Base-by-base conservation (phyloP, 2,797 vertebrate genomes). In the Odontamblyopus lacepedii region DNA sequence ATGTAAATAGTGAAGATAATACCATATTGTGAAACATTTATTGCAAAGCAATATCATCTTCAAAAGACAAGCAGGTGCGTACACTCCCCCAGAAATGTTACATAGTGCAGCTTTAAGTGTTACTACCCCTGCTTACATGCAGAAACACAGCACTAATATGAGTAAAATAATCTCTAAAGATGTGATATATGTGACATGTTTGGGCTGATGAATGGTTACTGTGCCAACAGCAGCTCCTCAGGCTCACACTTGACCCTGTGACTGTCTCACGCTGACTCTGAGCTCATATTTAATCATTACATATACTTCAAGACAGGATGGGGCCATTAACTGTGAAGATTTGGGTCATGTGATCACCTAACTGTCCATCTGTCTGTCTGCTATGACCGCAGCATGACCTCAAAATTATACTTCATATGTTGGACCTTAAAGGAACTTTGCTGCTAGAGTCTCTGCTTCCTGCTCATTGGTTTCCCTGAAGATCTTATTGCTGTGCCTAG, bases 271-370 rank as follows among this genome's bases (percentile, higher is more conserved):
- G 26, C 56, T 32, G 5, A 57, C 23, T n/a, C 56, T 32, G 4
- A 61, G 62, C 29, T 4, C 63, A 69, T 35, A 44, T 66, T 66
- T 68, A 71, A 68, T 77, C 50, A 77, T 82, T 62, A 38, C 19
- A 69, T 73, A 48, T 48, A 15, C 44, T 48, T 48, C 44, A 48
- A 48, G 44, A 48, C 44, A 59, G 7, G 35, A 23, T 41, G 18
- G 50, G 41, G 63, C 69, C 51, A 71, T 56, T 66, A 63, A 69
- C 63, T 70, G 67, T 73, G 75, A 69, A 23, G 8, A 23, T 29
- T 23, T 18, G 30, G 69, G 74, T 78, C 41, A 62, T 70, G 35
- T 72, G 50, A 63, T 50, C 23, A 23, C 19, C n/a, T n/a, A 44
- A 27, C 26, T 50, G 13, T 9, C 41, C 44, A 2, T 50, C 63